A percentile compares a stretch with the other conserved stretches of the same genome.
phyloP scores from a whole-genome alignment of 2,113 vertebrate genomes.

The Scopus umbretta region DNA sequence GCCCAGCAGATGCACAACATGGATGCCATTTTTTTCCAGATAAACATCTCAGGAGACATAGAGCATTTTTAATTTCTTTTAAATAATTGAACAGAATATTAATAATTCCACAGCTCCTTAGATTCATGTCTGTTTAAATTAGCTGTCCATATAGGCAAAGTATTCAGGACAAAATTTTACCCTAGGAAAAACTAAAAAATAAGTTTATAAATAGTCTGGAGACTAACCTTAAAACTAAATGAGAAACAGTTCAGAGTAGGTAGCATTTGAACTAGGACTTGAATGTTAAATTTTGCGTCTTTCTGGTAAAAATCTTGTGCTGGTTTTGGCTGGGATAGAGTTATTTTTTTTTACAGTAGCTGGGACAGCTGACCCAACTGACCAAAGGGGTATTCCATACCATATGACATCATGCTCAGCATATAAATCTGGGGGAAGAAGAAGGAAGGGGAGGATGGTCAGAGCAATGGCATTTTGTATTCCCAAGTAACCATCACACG shows the following conservation, averaged over 20 bases:
- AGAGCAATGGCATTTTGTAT: too few relatives aligned
- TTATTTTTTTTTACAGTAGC: too few relatives aligned
- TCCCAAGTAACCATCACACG: too few relatives aligned
- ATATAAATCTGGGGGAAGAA: too few relatives aligned
- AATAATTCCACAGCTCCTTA: not conserved
- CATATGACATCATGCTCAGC: too few relatives aligned
- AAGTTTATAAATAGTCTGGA: not conserved
- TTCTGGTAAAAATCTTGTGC: not conserved
- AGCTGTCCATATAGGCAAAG: not conserved
- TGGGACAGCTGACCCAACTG: too few relatives aligned
- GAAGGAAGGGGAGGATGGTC: too few relatives aligned
- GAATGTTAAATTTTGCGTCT: not conserved
- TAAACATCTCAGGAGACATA: not conserved
- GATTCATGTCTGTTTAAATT: not conserved
- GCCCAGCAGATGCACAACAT: not conserved
- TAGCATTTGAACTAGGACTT: not conserved
- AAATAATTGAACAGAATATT: not conserved
- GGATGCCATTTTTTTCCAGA: not conserved
- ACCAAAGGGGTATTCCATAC: too few relatives aligned
- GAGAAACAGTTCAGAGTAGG: not conserved
- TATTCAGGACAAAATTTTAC: not conserved
- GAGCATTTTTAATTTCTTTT: not conserved
- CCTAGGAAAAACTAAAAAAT: not conserved
- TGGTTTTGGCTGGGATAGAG: too few relatives aligned
- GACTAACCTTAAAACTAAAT: not conserved